Percentiles rank a stretch among this genome's conserved stretches.
Evolutionary conservation across 2,888 invertebrate species (phyloP).

Genomic region (Drosophila testacea): DNA sequence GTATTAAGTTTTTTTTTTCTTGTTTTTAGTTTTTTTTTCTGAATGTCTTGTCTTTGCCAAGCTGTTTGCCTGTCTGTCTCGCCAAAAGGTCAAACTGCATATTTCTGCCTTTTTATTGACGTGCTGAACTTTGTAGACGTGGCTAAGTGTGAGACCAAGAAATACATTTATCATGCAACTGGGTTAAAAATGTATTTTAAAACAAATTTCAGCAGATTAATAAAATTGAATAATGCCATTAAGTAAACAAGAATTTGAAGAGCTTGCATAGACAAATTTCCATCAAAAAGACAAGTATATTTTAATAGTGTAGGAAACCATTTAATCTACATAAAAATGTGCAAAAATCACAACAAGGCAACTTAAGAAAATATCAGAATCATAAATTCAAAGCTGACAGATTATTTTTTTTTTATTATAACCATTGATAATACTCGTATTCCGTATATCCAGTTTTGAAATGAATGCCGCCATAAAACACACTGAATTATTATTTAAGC

Average conservation of each 20-base stretch:
- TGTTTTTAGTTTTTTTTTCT: slow-evolving; percentile 2
- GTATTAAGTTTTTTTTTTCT: slow-evolving; percentile 26
- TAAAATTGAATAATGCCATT: slow-evolving; percentile 10
- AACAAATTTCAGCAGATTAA: slow-evolving; percentile 15
- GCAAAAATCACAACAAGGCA: slow-evolving; percentile 9
- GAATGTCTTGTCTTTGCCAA: slow-evolving; percentile 36
- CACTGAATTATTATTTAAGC: slow-evolving; percentile 15
- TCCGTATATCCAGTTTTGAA: slow-evolving; percentile 4
- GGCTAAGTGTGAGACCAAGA: slow-evolving; percentile 50
- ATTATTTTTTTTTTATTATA: slow-evolving; percentile 6
- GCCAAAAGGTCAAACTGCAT: slow-evolving; percentile 76
- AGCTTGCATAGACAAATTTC: slow-evolving; percentile 9
- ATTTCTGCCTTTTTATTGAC: slow-evolving; percentile 69
- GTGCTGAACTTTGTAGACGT: slow-evolving; percentile 64
- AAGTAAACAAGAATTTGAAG: not conserved
- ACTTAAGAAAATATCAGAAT: slow-evolving; percentile 17
- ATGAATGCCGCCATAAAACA: slow-evolving; percentile 5
- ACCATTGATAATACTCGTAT: slow-evolving; percentile 11
- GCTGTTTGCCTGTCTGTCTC: slow-evolving; percentile 59
- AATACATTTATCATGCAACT: slow-evolving; percentile 54
- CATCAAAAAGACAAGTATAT: not conserved
- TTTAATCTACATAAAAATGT: slow-evolving; percentile 23
- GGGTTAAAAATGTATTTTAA: slow-evolving; percentile 22
- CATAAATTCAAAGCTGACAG: slow-evolving; percentile 24
- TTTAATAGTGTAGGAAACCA: slow-evolving; percentile 6